A percentile compares a stretch with the other conserved stretches of the same genome.
Conservation (phyloP, 2,888 invertebrate genomes). For the Chaetoderma sp. region DNA sequence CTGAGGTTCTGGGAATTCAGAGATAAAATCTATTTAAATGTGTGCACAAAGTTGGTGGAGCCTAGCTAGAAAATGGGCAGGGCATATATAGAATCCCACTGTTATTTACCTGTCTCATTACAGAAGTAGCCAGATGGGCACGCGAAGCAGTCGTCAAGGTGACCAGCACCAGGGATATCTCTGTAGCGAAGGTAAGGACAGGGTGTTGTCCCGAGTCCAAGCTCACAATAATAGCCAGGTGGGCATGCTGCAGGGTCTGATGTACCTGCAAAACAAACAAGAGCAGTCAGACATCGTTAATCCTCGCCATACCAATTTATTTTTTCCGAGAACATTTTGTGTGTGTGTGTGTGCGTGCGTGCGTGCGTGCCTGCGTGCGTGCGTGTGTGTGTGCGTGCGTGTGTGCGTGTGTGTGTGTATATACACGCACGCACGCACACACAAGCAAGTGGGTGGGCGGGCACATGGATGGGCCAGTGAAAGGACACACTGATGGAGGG, state of each 20-base stretch:
- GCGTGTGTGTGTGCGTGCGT: too few species aligned
- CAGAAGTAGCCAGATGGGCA: slow-evolving; percentile 64
- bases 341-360: too few species aligned
- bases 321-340: too few species aligned
- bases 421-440: too few species aligned
- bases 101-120: slow-evolving; percentile 57
- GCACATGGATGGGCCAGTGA: too few species aligned
- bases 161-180: slow-evolving; percentile 50
- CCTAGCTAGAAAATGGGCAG: background rate
- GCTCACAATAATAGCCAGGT: slow-evolving; percentile 59
- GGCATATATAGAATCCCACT: background rate
- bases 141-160: slow-evolving; percentile 53
- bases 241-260: slow-evolving; percentile 56
- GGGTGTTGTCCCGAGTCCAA: slow-evolving; percentile 52
- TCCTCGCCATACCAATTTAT: too few species aligned
- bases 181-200: slow-evolving; percentile 61
- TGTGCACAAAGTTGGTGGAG: background rate
- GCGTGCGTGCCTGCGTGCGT: too few species aligned
- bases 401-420: too few species aligned
- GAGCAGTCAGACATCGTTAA: too few species aligned
- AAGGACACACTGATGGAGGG: too few species aligned
- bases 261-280: slow-evolving; percentile 38
- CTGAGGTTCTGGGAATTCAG: background rate
- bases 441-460: too few species aligned
- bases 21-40: background rate